Base-by-base conservation (phyloP, 2,888 invertebrate species). In the Drosophila aldrichi region DNA sequence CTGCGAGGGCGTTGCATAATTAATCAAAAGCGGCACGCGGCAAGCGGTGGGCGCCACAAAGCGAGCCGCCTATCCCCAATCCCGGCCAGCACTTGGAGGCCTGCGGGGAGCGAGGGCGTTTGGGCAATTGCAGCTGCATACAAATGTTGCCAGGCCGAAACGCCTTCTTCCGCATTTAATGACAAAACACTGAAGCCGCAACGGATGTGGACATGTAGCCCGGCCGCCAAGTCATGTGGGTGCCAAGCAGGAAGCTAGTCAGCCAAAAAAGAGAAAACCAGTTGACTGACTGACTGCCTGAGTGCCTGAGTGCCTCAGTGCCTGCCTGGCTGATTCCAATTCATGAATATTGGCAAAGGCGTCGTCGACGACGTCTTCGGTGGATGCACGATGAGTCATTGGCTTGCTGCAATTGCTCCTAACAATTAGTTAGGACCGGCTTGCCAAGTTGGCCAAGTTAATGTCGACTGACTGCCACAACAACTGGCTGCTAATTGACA, bases 161-260 rank as follows among this genome's bases (percentile, higher is more conserved):
- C 85, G 85, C 86, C 88, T 79, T 83, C 87, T 86, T 88, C 86
- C 86, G 86, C 80, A 82, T 83, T 86, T 75, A 81, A 82, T 80
- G 68, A 74, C 70, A 73, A 55, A 52, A 52, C 58, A 56, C 61
- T 44, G 56, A 60, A 69, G 70, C 64, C 66, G 65, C 68, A 82
- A 72, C 88, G 88, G 86, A 88, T 85, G 86, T 86, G 81, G 69
- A 73, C 63, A 74, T 74, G 79, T 63, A 76, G 73, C 77, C 79
- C 41, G 34, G 56, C 43, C 48, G 48, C 41, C 55, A 56, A 32
- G 32, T 34, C 43, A 56, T 56, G 56, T 56, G 56, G 56, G 56
- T 56, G 56, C 36, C 60, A 59, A 36, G 63, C 65, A 78, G 78
- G 77, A 75, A 78, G 65, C 60, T 57, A 64, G 64, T 54, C 46